Evolutionary conservation across 2,797 vertebrate genomes (phyloP).

Genomic region (Euphonia xanthogaster): DNA sequence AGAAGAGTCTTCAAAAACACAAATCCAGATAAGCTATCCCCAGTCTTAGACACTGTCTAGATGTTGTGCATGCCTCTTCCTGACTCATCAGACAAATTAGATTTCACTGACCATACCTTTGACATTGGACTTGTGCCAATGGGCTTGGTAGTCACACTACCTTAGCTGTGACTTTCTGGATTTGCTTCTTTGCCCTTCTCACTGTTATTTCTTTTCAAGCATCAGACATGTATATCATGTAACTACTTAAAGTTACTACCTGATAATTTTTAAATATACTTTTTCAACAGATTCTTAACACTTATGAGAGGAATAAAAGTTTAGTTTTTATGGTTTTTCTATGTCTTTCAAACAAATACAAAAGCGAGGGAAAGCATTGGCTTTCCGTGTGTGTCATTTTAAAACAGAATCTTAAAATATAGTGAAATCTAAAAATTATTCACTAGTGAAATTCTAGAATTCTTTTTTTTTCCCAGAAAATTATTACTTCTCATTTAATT

Average conservation of each 20-base stretch:
- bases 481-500: background rate
- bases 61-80: background rate
- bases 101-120: background rate
- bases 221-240: background rate
- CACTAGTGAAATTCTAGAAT: background rate
- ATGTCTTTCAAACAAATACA: background rate
- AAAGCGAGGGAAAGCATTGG: background rate
- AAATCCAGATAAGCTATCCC: background rate
- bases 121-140: background rate
- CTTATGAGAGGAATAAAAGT: background rate
- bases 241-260: background rate
- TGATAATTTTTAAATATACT: background rate
- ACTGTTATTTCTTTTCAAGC: background rate
- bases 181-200: background rate
- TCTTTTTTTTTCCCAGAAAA: background rate
- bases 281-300: background rate
- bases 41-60: background rate
- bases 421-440: background rate
- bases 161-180: background rate
- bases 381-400: background rate
- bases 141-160: background rate
- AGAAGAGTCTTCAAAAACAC: background rate
- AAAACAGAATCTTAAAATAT: background rate
- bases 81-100: background rate
- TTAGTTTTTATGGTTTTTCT: background rate